Conservation (phyloP, 2,113 vertebrate species). For the Hypanus sabinus region DNA sequence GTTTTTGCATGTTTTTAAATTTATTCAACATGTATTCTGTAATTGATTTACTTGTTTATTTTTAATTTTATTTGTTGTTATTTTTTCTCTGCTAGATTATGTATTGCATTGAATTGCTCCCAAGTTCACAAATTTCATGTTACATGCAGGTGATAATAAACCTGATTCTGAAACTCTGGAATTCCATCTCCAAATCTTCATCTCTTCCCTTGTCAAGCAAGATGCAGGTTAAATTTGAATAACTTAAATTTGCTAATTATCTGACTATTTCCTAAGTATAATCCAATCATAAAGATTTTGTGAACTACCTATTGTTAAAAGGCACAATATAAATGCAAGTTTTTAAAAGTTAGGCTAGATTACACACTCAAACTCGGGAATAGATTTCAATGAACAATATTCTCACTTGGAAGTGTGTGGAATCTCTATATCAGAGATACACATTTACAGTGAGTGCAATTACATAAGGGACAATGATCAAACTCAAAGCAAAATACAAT, state of each 20-base stretch:
- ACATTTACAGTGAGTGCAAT: not conserved
- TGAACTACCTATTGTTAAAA: not conserved
- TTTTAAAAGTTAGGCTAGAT: too few species aligned
- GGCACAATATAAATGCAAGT: not conserved
- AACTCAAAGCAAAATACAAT: not conserved
- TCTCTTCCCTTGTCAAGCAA: not conserved
- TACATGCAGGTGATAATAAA: too few species aligned
- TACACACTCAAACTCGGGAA: not conserved
- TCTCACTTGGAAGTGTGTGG: not conserved
- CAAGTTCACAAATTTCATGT: too few species aligned
- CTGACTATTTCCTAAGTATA: not conserved
- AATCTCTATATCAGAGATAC: not conserved
- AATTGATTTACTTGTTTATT: too few species aligned
- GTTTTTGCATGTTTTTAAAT: too few species aligned
- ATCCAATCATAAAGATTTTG: not conserved
- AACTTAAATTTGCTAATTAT: not conserved
- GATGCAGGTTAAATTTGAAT: not conserved
- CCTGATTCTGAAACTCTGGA: not conserved
- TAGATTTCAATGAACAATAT: not conserved
- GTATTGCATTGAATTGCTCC: too few species aligned
- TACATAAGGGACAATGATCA: not conserved
- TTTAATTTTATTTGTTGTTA: too few species aligned
- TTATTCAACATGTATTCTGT: too few species aligned
- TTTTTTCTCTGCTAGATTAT: too few species aligned
- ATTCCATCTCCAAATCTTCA: not conserved